phyloP scores from a whole-genome alignment of 2,797 vertebrate genomes.

The Hafferia zeledoni region DNA sequence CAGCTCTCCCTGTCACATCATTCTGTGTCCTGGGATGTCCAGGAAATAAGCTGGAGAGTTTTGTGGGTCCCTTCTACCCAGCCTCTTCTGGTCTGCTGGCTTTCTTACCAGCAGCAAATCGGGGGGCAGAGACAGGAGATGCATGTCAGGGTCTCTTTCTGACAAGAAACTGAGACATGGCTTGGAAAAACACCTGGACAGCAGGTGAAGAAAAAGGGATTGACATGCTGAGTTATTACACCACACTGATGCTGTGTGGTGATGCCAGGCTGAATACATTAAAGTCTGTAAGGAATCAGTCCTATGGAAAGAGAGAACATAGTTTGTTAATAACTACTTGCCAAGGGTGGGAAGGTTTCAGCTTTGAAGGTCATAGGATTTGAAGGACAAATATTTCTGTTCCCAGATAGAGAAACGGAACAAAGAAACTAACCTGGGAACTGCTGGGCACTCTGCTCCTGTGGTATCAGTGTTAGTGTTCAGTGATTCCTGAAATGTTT shows the following conservation, averaged over 20 bases:
- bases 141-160: not conserved
- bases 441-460: not conserved
- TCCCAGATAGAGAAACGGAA: not conserved
- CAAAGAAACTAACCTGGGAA: not conserved
- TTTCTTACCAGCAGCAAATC: not conserved
- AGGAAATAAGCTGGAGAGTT: not conserved
- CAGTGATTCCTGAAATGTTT: not conserved
- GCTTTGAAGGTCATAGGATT: not conserved
- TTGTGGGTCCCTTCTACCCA: not conserved
- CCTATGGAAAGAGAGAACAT: not conserved
- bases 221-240: not conserved
- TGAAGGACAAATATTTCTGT: conserved; percentile 13
- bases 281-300: not conserved
- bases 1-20: not conserved
- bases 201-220: not conserved
- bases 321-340: not conserved
- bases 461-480: not conserved
- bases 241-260: not conserved
- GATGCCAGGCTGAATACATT: not conserved
- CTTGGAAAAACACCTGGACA: not conserved
- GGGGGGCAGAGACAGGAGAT: not conserved
- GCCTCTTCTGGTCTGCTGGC: not conserved
- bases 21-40: not conserved
- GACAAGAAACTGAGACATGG: not conserved
- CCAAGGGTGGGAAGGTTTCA: not conserved